Conservation (phyloP, 2,888 invertebrate species). For the Pandemis heparana region DNA sequence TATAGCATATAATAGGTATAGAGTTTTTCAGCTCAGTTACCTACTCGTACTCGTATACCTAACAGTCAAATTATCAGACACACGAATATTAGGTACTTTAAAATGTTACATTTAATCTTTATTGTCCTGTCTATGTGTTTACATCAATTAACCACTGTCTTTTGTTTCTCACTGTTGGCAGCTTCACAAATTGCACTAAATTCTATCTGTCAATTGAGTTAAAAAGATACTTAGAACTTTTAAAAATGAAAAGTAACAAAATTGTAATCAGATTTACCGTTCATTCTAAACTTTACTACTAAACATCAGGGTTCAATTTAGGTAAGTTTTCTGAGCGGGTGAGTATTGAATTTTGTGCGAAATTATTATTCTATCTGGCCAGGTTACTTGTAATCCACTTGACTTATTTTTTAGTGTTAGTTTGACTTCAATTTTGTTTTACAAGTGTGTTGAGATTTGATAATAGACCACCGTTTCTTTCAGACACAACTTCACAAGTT, state of each 20-base stretch:
- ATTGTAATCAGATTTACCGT: neutral
- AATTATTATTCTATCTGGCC: neutral
- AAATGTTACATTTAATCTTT: neutral
- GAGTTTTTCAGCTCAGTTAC: too few species aligned
- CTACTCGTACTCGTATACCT: too few species aligned
- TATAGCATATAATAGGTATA: too few species aligned
- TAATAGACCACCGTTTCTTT: too few species aligned
- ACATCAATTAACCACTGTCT: conserved; percentile 28
- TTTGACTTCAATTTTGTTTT: neutral
- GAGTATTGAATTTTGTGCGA: neutral
- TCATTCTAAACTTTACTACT: neutral
- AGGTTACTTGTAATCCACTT: neutral
- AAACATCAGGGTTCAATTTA: neutral
- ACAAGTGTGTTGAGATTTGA: neutral
- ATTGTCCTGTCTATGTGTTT: conserved; percentile 10
- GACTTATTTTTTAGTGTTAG: neutral
- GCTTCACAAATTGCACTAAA: conserved; percentile 33
- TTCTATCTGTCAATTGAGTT: neutral
- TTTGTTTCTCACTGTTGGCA: conserved; percentile 20
- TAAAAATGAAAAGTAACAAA: neutral
- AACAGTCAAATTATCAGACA: neutral
- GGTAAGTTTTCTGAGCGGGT: neutral
- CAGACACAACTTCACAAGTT: too few species aligned
- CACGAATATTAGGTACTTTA: neutral
- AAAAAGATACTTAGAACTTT: neutral